These are phyloP conservation scores for Cisticola juncidis DNA, from an alignment of 2,113 vertebrate species.

Conservation along the genomic window DNA sequence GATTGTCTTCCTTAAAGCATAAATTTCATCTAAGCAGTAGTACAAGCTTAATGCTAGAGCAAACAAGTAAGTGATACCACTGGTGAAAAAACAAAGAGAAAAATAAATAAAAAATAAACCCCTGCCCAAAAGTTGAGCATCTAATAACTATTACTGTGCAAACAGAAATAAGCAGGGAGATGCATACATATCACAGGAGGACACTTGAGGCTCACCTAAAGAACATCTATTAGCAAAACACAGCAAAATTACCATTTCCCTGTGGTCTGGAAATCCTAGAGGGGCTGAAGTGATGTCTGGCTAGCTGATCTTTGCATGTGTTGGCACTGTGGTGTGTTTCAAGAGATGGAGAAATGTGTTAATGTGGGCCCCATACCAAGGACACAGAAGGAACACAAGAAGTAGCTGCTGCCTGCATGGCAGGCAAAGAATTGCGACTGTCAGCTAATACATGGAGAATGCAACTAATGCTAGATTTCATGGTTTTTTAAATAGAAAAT, in stretches of 20 bases:
- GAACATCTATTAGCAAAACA: neutral
- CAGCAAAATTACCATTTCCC: neutral
- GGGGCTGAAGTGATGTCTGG: neutral
- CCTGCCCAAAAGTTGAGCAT: accelerated
- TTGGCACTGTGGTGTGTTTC: neutral
- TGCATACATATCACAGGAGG: neutral
- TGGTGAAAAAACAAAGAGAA: neutral
- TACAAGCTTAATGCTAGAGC: neutral
- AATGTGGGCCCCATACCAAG: accelerated
- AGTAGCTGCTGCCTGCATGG: neutral
- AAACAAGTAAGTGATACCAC: neutral
- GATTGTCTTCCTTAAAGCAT: neutral
- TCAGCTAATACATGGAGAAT: neutral
- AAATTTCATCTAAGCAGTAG: neutral
- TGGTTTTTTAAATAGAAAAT: neutral
- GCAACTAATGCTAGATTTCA: neutral
- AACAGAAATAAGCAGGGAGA: neutral
- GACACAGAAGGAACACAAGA: neutral
- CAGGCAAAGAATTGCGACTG: neutral
- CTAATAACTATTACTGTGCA: neutral
- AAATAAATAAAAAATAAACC: neutral
- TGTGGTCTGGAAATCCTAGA: neutral
- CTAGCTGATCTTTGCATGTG: neutral
- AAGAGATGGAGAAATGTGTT: neutral
- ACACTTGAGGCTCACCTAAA: neutral